Conservation (phyloP, 2,888 invertebrate species). For the Craniophora ligustri region DNA sequence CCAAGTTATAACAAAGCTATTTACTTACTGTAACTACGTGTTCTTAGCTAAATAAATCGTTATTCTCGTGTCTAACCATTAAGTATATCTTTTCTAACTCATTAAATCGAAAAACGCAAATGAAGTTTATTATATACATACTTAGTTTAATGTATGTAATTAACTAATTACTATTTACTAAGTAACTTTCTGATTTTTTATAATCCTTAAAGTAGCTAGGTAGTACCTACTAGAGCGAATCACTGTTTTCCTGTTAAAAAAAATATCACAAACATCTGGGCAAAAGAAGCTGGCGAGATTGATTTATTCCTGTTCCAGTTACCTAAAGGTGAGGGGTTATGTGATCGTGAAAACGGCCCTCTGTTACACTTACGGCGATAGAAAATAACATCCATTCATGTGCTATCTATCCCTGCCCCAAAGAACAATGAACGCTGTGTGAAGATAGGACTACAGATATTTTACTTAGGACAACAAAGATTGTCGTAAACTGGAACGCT, state of each 20-base stretch:
- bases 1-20: conserved; percentile 17
- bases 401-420: conserved; percentile 57
- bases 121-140: conserved; percentile 5
- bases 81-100: conserved; percentile 5
- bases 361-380: conserved; percentile 55
- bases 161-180: conserved; percentile 37
- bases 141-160: conserved; percentile 15
- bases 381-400: conserved; percentile 66
- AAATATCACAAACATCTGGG: conserved; percentile 10
- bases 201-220: conserved; percentile 53
- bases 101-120: conserved; percentile 15
- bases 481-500: no score
- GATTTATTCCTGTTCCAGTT: conserved; percentile 69
- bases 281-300: conserved; percentile 47
- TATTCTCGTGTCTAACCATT: conserved; percentile 12
- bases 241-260: conserved; percentile 5
- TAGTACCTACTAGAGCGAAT: no score
- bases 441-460: conserved; percentile 42
- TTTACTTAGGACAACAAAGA: conserved; percentile 43
- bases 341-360: conserved; percentile 58
- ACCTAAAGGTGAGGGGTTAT: conserved; percentile 53
- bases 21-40: conserved; percentile 16
- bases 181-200: conserved; percentile 53
- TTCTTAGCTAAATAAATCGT: conserved; percentile 2
- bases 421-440: conserved; percentile 63